Percentiles rank a stretch among this genome's conserved stretches.
These are phyloP conservation scores for Sinocyclocheilus anshuiensis DNA, from an alignment of 2,113 vertebrate genomes.

Conservation along the genomic window DNA sequence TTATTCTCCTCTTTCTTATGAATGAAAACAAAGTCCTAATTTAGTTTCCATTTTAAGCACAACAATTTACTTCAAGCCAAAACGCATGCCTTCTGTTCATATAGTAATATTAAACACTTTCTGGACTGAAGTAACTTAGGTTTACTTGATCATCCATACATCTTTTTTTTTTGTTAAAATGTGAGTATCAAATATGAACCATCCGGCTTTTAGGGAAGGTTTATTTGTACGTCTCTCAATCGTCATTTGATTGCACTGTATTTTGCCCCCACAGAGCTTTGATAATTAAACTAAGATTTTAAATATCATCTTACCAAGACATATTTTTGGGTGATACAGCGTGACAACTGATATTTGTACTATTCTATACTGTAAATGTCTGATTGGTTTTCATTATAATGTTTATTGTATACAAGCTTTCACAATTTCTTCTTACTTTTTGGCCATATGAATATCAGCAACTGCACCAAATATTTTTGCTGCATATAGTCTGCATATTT, in stretches of 20 bases:
- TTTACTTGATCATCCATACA: not conserved
- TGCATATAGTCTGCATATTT: not conserved
- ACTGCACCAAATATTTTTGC: not conserved
- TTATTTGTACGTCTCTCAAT: not conserved
- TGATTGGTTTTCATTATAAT: not conserved
- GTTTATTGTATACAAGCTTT: not conserved
- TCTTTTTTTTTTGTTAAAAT: not conserved
- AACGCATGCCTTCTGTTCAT: not conserved
- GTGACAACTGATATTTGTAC: not conserved
- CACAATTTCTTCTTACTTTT: not conserved
- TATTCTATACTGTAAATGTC: not conserved
- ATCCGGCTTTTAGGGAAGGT: not conserved
- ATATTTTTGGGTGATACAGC: not conserved
- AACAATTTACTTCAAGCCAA: not conserved
- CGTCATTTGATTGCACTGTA: not conserved
- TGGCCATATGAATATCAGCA: not conserved
- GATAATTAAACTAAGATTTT: not conserved
- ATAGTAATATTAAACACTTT: not conserved
- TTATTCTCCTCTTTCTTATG: constrained; percentile 80
- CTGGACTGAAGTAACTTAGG: not conserved
- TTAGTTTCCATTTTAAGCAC: not conserved
- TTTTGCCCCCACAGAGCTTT: not conserved
- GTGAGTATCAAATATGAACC: not conserved
- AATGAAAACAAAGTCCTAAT: not conserved
- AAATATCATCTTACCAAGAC: not conserved